Evolutionary conservation across 92 coral and sea anemone species (phyloP).

Genomic region (Desmophyllum pertusum): DNA sequence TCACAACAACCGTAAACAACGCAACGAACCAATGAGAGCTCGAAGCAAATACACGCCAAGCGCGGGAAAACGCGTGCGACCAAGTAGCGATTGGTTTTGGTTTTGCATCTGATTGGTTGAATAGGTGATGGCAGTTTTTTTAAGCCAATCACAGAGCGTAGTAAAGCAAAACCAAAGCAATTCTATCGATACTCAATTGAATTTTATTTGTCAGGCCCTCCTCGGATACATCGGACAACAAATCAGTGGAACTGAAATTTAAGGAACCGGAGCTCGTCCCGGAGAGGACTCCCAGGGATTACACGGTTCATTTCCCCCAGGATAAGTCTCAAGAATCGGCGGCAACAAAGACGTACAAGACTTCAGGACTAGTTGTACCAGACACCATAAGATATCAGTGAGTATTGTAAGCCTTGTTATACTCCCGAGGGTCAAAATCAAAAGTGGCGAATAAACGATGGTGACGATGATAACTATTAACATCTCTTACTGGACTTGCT

Average conservation of each 20-base stretch:
- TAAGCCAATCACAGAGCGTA: too few species aligned
- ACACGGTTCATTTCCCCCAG: conserved; percentile 95
- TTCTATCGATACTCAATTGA: too few species aligned
- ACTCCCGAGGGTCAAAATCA: background rate
- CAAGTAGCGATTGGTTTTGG: too few species aligned
- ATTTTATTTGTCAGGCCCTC: conserved; percentile 37
- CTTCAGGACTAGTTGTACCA: conserved; percentile 91
- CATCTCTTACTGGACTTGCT: too few species aligned
- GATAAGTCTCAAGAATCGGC: conserved; percentile 63
- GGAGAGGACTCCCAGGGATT: conserved; percentile 87
- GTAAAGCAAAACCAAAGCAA: too few species aligned
- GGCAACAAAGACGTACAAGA: conserved; percentile 68
- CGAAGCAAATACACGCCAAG: too few species aligned
- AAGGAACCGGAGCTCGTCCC: conserved; percentile 82
- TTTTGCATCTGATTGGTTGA: too few species aligned
- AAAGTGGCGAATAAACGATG: background rate
- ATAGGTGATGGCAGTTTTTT: too few species aligned
- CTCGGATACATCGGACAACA: conserved; percentile 49
- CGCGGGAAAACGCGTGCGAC: too few species aligned
- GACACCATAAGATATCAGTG: conserved; percentile 97
- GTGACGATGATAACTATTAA: too few species aligned
- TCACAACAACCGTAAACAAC: too few species aligned
- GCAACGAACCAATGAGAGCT: too few species aligned
- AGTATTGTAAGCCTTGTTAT: conserved; percentile 19
- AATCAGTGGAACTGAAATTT: conserved; percentile 72